A percentile compares a stretch with the other conserved stretches of the same genome.
Evolutionary conservation across 2,113 vertebrate genomes (phyloP).

Genomic region (Hypanus sabinus): DNA sequence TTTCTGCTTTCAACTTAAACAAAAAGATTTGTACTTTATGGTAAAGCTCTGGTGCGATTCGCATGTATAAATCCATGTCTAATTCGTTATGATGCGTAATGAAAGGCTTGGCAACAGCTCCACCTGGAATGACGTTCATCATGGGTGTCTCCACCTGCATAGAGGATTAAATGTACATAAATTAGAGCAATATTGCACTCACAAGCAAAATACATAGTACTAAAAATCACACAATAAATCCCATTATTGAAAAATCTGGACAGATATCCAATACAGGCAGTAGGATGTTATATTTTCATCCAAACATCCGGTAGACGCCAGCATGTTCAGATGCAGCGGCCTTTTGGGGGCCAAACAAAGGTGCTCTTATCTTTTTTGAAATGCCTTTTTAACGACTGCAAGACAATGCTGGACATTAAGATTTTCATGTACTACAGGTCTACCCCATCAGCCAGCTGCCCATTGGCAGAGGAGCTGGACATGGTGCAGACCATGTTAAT

Average conservation of each 20-base stretch:
- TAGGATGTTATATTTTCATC: neutral
- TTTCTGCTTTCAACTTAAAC: neutral
- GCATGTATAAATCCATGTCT: slow-evolving; percentile 96
- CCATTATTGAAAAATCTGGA: neutral
- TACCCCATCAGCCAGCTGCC: too few relatives aligned
- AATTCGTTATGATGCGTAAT: slow-evolving; percentile 95
- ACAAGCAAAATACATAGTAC: neutral
- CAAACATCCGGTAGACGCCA: too few relatives aligned
- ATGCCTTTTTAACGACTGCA: too few relatives aligned
- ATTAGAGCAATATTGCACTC: neutral
- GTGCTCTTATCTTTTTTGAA: too few relatives aligned
- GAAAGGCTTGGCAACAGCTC: slow-evolving; percentile 89
- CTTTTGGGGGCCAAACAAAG: too few relatives aligned
- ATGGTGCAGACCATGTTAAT: too few relatives aligned
- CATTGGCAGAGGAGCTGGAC: too few relatives aligned
- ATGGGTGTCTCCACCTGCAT: slow-evolving; percentile 93
- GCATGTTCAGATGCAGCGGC: too few relatives aligned
- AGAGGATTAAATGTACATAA: slow-evolving; percentile 38
- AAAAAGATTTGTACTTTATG: slow-evolving; percentile 73
- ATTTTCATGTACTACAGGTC: too few relatives aligned
- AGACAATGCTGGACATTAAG: too few relatives aligned
- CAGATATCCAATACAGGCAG: neutral
- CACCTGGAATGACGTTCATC: slow-evolving; percentile 96
- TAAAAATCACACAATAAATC: neutral
- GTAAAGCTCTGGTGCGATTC: slow-evolving; percentile 94